Percentiles rank a stretch among this genome's conserved stretches.
Evolutionary conservation across 2,797 vertebrate genomes (phyloP).

Genomic region (Rachycentron canadum): DNA sequence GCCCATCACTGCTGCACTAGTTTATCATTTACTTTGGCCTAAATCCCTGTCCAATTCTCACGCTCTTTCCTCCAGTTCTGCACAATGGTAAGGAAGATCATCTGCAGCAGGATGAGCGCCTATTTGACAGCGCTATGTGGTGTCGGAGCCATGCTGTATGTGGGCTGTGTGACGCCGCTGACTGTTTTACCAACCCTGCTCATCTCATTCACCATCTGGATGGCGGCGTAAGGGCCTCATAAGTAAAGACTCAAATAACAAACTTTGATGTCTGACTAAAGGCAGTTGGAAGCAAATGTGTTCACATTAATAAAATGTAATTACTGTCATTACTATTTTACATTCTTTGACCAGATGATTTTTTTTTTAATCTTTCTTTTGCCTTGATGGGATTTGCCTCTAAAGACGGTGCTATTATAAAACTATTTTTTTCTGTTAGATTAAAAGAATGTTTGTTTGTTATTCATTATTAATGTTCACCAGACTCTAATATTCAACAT

Average conservation of each 20-base stretch:
- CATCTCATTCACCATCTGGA: slow-evolving; percentile 94
- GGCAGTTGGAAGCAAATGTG: slow-evolving; percentile 16
- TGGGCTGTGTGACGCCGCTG: slow-evolving; percentile 85
- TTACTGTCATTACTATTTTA: not conserved
- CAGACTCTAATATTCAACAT: slow-evolving; percentile 13
- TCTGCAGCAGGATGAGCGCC: slow-evolving; percentile 91
- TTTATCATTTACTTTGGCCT: not conserved
- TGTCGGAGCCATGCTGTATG: slow-evolving; percentile 81
- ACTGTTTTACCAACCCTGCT: slow-evolving; percentile 86
- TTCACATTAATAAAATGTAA: not conserved
- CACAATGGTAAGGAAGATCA: slow-evolving; percentile 91
- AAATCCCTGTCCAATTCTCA: slow-evolving; percentile 1
- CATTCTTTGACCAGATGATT: slow-evolving; percentile 9
- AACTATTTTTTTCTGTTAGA: not conserved
- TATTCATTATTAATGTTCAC: slow-evolving; percentile 37
- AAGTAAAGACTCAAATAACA: slow-evolving; percentile 35
- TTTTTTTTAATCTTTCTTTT: slow-evolving; percentile 14
- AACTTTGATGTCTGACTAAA: slow-evolving; percentile 19
- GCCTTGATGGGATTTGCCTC: not conserved
- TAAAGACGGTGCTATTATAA: not conserved
- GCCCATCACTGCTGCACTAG: not conserved
- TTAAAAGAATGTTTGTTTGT: not conserved
- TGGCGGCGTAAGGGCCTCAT: slow-evolving; percentile 88
- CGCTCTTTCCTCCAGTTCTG: slow-evolving; percentile 88
- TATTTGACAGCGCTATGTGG: slow-evolving; percentile 88